Evolutionary conservation across 2,888 invertebrate genomes (phyloP).

Genomic region (Drosophila vallismaia): DNA sequence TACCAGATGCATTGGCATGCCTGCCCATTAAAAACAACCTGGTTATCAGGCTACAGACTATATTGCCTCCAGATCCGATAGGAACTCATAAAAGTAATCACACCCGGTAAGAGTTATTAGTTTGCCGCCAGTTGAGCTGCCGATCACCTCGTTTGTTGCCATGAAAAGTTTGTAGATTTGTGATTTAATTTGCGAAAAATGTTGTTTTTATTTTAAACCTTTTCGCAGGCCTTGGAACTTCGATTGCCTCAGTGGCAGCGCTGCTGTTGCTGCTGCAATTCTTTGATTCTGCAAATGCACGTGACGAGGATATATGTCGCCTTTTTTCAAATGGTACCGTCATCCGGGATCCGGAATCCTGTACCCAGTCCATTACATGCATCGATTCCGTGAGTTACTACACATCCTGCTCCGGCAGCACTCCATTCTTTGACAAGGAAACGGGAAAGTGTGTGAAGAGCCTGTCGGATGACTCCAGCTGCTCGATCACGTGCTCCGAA

Average conservation of each 20-base stretch:
- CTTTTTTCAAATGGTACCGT: slow-evolving; percentile 66
- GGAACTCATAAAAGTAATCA: slow-evolving; percentile 29
- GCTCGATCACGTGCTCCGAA: slow-evolving; percentile 56
- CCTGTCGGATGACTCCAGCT: slow-evolving; percentile 31
- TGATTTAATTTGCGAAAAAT: neutral
- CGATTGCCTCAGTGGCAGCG: neutral
- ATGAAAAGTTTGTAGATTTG: slow-evolving; percentile 14
- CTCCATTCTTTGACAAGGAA: slow-evolving; percentile 62
- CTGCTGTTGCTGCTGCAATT: slow-evolving; percentile 7
- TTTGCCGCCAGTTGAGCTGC: slow-evolving; percentile 24
- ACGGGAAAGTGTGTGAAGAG: slow-evolving; percentile 48
- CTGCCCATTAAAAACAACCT: neutral
- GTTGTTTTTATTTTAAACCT: neutral
- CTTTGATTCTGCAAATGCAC: neutral
- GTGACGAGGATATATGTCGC: slow-evolving; percentile 64
- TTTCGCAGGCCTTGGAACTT: neutral
- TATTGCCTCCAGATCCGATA: slow-evolving; percentile 11
- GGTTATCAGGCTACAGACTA: neutral
- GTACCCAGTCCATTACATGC: slow-evolving; percentile 71
- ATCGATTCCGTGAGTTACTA: slow-evolving; percentile 52
- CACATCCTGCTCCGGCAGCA: slow-evolving; percentile 51
- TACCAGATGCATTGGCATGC: neutral
- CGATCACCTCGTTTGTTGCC: slow-evolving; percentile 1
- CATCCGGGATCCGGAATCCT: slow-evolving; percentile 78
- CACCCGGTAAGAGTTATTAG: slow-evolving; percentile 6